Conservation (phyloP, 2,113 vertebrate genomes). For the Lasiurus cinereus region DNA sequence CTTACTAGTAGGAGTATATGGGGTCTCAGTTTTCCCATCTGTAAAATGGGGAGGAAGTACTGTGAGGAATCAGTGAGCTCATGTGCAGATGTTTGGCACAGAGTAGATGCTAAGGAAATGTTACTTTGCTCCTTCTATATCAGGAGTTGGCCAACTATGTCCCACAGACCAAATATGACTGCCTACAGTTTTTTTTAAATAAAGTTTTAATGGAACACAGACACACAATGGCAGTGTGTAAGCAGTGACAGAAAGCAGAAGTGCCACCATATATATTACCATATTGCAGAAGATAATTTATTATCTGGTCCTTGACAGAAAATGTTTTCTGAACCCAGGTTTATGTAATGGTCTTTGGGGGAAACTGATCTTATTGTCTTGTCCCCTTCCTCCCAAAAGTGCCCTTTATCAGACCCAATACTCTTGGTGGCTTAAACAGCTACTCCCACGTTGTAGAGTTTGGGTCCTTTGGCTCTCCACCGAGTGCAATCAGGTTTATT, state of each 20-base stretch:
- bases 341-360: neutral
- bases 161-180: neutral
- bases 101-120: neutral
- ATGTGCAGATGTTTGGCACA: neutral
- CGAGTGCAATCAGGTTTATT: neutral
- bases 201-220: neutral
- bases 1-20: neutral
- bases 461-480: neutral
- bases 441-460: neutral
- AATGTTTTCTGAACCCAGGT: neutral
- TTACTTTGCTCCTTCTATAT: neutral
- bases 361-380: neutral
- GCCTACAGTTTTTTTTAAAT: neutral
- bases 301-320: neutral
- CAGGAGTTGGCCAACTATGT: neutral
- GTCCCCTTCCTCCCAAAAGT: neutral
- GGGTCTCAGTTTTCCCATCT: conserved; percentile 16
- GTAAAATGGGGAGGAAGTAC: neutral
- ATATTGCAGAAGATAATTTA: neutral
- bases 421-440: neutral
- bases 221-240: neutral
- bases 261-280: neutral
- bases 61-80: neutral
- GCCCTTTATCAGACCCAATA: conserved; percentile 1
- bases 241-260: neutral